These are phyloP conservation scores for Apeltes quadracus DNA, from an alignment of 2,113 vertebrate genomes.

Conservation along the genomic window DNA sequence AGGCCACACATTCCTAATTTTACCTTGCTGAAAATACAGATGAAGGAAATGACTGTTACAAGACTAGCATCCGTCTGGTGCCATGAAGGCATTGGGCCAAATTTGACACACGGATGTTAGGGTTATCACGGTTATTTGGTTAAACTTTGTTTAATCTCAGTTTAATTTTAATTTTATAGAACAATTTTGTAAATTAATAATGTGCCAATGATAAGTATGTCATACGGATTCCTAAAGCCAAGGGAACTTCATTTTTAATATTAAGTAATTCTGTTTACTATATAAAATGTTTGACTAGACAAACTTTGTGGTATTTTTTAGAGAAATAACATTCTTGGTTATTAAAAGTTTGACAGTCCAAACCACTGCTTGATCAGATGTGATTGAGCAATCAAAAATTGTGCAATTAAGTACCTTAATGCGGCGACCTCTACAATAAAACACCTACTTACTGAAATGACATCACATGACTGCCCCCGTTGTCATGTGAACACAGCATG, in stretches of 20 bases:
- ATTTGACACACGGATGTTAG: slow-evolving; percentile 27
- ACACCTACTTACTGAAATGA: background rate
- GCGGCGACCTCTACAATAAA: too few species aligned
- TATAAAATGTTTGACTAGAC: background rate
- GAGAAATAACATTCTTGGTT: background rate
- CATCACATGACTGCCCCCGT: background rate
- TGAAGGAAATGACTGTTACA: slow-evolving; percentile 9
- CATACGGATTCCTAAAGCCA: background rate
- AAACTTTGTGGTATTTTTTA: background rate
- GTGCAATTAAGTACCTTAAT: background rate
- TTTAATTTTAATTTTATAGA: background rate
- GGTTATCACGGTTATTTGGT: slow-evolving; percentile 10
- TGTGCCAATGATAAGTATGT: background rate
- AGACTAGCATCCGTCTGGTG: slow-evolving; percentile 15
- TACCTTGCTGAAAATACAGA: slow-evolving; percentile 46
- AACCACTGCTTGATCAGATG: background rate
- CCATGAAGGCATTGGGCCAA: slow-evolving; percentile 8
- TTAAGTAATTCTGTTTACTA: background rate
- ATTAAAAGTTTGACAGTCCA: background rate
- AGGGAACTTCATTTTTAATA: background rate
- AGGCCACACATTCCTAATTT: slow-evolving; percentile 42
- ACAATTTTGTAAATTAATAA: background rate
- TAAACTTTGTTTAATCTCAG: slow-evolving; percentile 25
- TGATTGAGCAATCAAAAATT: background rate
- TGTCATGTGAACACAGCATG: background rate